Evolutionary conservation across 2,797 vertebrate species (phyloP), one percentile per base, ranked within the genome.

Genomic region (Botia almorhae): DNA sequence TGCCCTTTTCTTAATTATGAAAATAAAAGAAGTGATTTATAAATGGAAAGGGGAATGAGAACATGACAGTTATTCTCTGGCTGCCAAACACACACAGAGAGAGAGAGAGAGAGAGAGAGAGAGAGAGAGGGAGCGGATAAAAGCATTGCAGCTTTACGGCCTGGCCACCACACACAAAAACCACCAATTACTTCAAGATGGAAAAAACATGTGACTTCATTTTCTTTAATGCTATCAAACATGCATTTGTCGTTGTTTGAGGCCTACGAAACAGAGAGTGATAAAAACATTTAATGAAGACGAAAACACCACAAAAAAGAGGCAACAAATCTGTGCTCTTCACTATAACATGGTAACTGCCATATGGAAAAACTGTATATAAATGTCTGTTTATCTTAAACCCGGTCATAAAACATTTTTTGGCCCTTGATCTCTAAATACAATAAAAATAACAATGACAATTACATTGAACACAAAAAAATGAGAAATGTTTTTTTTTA

Each of bases 11-110:
- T 78, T 84, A 87, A 88, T 87, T 86, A 82, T 87, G 69, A 84
- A 85, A 87, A 85, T 72, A 65, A 88, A 88, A 86, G 74, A 89
- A 87, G 83, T 85, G 82, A 88, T 88, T 87, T 88, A 88, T 84
- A 81, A 63, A 84, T 82, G 82, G 86, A 87, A 87, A 87, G 78
- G 85, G 1, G 72, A 76, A 74, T 80, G 80, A 84, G 74, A 85
- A 81, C 84, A 83, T 83, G 81, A 87, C 58, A 48, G 78, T 72
- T 79, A 70, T 69, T 43, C 26, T 76, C 63, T 56, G 79, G 79
- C 78, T 76, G 85, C 84, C 83, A 53, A 56, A 81, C 23, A 26
- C 23, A 26, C 23, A 26, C 1, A 26, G 23, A 26, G 23, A 26
- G 23, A 26, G 23, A 26, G 23, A 26, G 23, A 26, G 23, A 26